phyloP scores from a whole-genome alignment of 53 echinoderm and acorn worm species.

The Hippasteria phrygiana region DNA sequence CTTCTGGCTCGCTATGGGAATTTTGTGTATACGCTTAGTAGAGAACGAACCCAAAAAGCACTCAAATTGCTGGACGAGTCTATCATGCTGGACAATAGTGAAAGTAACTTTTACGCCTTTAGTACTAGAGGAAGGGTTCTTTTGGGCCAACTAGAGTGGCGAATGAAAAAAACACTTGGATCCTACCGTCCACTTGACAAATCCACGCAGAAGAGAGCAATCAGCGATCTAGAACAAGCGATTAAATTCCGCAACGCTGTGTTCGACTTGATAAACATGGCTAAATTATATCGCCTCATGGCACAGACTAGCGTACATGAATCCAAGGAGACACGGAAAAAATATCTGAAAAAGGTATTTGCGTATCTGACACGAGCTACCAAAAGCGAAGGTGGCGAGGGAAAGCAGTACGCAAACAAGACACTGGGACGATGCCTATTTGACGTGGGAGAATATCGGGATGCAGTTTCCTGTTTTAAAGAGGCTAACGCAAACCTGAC shows the following conservation, averaged over 20 bases:
- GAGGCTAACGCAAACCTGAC: background rate
- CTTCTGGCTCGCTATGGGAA: slow-evolving; percentile 35
- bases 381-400: background rate
- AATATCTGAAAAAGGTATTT: background rate
- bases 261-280: slow-evolving; percentile 11
- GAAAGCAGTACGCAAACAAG: background rate
- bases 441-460: slow-evolving; percentile 21
- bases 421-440: slow-evolving; percentile 3
- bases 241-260: background rate
- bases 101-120: slow-evolving; percentile 40
- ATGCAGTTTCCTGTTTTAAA: background rate
- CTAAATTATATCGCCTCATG: background rate
- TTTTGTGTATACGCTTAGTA: slow-evolving; percentile 10
- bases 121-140: slow-evolving; percentile 2
- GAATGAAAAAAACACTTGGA: background rate
- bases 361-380: background rate
- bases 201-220: background rate
- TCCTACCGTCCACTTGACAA: background rate
- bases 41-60: background rate
- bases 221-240: background rate
- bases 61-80: slow-evolving; percentile 7
- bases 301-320: background rate
- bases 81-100: slow-evolving; percentile 15
- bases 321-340: background rate
- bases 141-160: background rate